These are phyloP conservation scores for Pachypeltis micranthus DNA, from an alignment of 1,140 invertebrate species.

Conservation along the genomic window DNA sequence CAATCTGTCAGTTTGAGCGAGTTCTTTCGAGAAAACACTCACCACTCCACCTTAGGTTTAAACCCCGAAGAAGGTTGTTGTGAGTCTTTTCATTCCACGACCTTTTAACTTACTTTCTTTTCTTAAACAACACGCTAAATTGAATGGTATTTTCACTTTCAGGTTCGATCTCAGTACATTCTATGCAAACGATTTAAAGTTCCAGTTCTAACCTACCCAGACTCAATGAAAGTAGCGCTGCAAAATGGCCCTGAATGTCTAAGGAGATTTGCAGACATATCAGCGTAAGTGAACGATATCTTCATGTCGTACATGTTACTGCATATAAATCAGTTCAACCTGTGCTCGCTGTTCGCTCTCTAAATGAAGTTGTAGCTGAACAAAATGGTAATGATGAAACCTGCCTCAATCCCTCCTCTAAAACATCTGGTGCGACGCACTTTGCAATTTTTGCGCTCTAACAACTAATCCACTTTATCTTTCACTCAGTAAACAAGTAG, in stretches of 20 bases:
- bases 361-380: background rate
- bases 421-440: background rate
- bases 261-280: constrained; percentile 39
- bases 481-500: too few species aligned
- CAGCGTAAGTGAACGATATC: constrained; percentile 31
- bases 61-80: background rate
- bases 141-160: constrained; percentile 6
- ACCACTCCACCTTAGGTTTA: background rate
- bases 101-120: too few species aligned
- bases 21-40: background rate
- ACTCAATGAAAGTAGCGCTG: constrained; percentile 49
- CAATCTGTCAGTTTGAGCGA: background rate
- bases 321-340: background rate
- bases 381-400: background rate
- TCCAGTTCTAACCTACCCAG: constrained; percentile 48
- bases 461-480: too few species aligned
- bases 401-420: background rate
- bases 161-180: constrained; percentile 42
- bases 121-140: too few species aligned
- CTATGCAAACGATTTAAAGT: constrained; percentile 42
- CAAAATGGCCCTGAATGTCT: constrained; percentile 44
- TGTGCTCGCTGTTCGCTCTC: too few species aligned
- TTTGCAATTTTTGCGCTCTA: too few species aligned
- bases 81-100: too few species aligned
- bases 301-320: too few species aligned